Conservation (phyloP, 2,888 invertebrate species). For the Scaptomyza polygonia region DNA sequence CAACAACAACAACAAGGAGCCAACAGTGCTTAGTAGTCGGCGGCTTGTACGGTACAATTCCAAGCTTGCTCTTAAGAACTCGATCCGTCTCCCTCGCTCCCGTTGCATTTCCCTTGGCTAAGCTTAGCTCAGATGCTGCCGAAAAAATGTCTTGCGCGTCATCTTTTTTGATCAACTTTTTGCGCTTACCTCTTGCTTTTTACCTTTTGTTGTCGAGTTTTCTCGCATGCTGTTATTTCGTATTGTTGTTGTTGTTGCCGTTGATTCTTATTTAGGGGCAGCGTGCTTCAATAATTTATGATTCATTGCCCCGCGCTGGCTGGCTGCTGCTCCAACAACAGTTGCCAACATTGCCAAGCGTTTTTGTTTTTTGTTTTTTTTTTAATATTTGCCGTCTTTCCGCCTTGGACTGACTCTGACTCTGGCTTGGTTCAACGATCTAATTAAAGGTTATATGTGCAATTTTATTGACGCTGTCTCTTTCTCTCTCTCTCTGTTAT, state of each 20-base stretch:
- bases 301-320: constrained; percentile 64
- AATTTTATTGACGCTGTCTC: constrained; percentile 47
- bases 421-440: constrained; percentile 78
- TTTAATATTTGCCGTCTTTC: constrained; percentile 1
- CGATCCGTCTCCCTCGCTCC: neutral
- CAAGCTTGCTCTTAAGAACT: neutral
- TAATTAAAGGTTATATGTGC: constrained; percentile 79
- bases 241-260: constrained; percentile 15
- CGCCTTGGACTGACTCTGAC: constrained; percentile 12
- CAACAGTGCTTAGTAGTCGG: neutral
- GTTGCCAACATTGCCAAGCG: constrained; percentile 50
- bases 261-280: constrained; percentile 53
- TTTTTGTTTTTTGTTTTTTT: too few species aligned
- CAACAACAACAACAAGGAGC: neutral
- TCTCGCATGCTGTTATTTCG: constrained; percentile 24
- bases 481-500: neutral
- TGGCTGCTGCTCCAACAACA: constrained; percentile 27
- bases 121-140: constrained; percentile 6
- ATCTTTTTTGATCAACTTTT: constrained; percentile 26
- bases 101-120: neutral
- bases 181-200: constrained; percentile 10
- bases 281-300: constrained; percentile 64
- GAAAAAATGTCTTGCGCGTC: constrained; percentile 18
- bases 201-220: constrained; percentile 27
- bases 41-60: constrained; percentile 22